Evolutionary conservation across 2,797 vertebrate species (phyloP), one percentile per base, ranked within the genome.

Genomic region (Cheirogaleus major): DNA sequence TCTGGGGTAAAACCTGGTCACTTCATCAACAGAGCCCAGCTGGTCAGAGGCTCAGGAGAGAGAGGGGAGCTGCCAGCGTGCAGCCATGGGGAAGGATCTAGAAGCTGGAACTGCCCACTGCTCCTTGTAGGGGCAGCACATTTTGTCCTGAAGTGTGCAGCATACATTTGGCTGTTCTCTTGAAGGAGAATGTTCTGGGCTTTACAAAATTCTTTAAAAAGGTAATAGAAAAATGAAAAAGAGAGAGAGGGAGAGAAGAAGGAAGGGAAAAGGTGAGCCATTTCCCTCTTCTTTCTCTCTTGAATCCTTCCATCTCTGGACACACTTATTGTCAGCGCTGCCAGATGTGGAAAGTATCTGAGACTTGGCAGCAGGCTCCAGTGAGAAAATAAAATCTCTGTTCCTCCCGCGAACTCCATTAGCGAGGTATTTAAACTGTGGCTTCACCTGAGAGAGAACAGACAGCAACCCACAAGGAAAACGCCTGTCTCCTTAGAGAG

Each of bases 361-460:
- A n/a, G 61, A 87, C 65, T 8, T 82, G 84, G 90, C 84, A 87
- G 52, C 23, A 35, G 67, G 32, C 70, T 76, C 65, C 75, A 61
- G 57, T 7, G 75, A 70, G 80, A 61, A 95, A 89, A 90, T 17
- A 41, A 81, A 82, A 67, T 75, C 69, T 85, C 78, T 50, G 61
- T 25, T 72, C 15, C 88, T 95, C 65, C 57, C 32, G 52, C 87
- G 96, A 80, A 72, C 75, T 93, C 84, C 59, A 93, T 83, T 48
- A 83, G 83, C 0, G 8, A 95, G 84, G 30, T 43, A 70, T 75
- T 67, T 83, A 70, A 93, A 89, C 65, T 22, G 59, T 30, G 92
- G 65, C 70, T 96, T 96, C 87, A 76, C 72, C 93, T 97, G 96
- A 32, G 80, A 87, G 50, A 88, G 61, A 78, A 92, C 4, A 92